A percentile compares a stretch with the other conserved stretches of the same genome.
Conservation (phyloP, 2,888 invertebrate species). For the Thecophora atra region DNA sequence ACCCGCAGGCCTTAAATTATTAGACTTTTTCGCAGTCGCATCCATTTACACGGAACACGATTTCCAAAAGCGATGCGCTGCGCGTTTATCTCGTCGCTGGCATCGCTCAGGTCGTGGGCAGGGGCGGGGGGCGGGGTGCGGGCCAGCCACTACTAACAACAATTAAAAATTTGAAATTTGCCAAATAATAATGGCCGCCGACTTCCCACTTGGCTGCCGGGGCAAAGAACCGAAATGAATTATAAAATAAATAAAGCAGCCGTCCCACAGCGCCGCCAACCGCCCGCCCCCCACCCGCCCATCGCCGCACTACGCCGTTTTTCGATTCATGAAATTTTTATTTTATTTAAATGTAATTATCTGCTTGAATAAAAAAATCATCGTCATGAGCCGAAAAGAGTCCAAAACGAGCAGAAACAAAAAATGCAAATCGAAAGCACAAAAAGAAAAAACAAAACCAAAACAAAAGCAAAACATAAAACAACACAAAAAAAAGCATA, state of each 20-base stretch:
- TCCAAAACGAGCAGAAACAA: conserved; percentile 36
- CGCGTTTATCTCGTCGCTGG: not conserved
- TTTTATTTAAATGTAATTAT: conserved; percentile 67
- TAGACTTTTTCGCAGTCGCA: conserved; percentile 4
- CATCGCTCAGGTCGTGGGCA: not conserved
- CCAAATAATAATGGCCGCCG: conserved; percentile 11
- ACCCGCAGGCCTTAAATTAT: not conserved
- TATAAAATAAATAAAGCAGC: conserved; percentile 44
- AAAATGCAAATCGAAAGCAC: conserved; percentile 9
- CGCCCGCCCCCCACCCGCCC: conserved; percentile 1
- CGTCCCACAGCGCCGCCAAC: conserved; percentile 3
- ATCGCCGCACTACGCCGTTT: conserved; percentile 39
- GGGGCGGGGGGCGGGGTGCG: not conserved
- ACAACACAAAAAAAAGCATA: conserved; percentile 40
- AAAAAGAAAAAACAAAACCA: conserved; percentile 35
- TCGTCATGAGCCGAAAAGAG: conserved; percentile 52
- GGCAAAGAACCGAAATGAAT: conserved; percentile 58
- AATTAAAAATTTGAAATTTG: conserved; percentile 28
- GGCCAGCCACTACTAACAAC: conserved; percentile 1
- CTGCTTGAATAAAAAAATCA: conserved; percentile 63
- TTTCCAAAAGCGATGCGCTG: not conserved
- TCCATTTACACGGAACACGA: not conserved
- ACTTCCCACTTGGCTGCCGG: conserved; percentile 47
- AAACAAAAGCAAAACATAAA: not conserved
- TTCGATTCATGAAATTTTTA: conserved; percentile 61